phyloP scores from a whole-genome alignment of 2,888 invertebrate species.

The Tineola bisselliella region DNA sequence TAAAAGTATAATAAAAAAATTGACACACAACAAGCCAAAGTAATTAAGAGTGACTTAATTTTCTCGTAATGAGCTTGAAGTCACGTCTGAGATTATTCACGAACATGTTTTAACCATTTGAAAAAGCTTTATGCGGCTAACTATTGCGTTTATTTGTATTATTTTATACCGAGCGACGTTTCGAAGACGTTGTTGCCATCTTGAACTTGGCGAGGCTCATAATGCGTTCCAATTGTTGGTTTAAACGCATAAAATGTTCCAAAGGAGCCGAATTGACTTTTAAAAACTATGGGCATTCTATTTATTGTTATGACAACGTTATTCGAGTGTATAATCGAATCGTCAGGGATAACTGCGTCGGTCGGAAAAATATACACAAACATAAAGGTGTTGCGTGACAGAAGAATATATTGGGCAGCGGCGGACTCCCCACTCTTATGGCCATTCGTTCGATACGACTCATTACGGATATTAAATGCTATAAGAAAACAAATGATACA shows the following conservation, averaged over 20 bases:
- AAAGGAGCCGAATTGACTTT: too few relatives aligned
- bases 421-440: background rate
- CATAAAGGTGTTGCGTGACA: slow-evolving; percentile 1
- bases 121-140: too few relatives aligned
- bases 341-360: background rate
- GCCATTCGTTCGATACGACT: slow-evolving; percentile 2
- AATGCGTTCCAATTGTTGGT: too few relatives aligned
- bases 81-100: too few relatives aligned
- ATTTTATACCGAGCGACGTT: too few relatives aligned
- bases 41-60: background rate
- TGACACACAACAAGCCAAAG: background rate
- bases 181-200: too few relatives aligned
- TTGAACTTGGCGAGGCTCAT: too few relatives aligned
- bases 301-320: too few relatives aligned
- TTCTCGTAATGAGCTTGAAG: background rate
- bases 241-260: too few relatives aligned
- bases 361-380: background rate
- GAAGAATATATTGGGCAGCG: slow-evolving; percentile 6
- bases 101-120: too few relatives aligned
- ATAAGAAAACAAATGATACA: background rate
- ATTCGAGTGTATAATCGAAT: background rate
- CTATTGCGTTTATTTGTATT: too few relatives aligned
- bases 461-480: background rate
- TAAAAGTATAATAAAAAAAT: background rate
- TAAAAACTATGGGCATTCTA: too few relatives aligned